Percentiles rank a stretch among this genome's conserved stretches.
phyloP scores from a whole-genome alignment of 2,888 invertebrate species.

The Ramazzottius varieornatus region DNA sequence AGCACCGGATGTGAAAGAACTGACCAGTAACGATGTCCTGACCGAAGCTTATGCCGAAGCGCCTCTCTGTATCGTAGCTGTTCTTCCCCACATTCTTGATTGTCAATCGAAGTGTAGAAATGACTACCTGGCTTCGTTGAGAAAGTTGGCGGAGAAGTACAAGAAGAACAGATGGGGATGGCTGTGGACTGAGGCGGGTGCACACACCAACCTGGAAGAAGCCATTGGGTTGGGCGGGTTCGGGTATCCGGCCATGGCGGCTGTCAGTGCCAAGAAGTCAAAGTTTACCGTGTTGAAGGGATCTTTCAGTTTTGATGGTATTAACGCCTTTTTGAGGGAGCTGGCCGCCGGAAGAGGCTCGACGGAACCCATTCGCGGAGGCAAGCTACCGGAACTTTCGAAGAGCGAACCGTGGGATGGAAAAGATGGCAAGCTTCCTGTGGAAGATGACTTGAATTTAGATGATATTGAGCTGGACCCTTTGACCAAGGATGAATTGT shows the following conservation, averaged over 20 bases:
- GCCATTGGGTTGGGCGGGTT: slow-evolving; percentile 85
- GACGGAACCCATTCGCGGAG: slow-evolving; percentile 58
- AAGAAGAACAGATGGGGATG: slow-evolving; percentile 58
- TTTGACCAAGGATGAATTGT: background rate
- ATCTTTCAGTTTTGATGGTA: slow-evolving; percentile 74
- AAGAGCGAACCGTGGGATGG: slow-evolving; percentile 65
- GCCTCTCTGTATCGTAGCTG: slow-evolving; percentile 65
- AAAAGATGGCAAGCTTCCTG: slow-evolving; percentile 46
- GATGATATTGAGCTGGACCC: slow-evolving; percentile 53
- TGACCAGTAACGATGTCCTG: slow-evolving; percentile 24
- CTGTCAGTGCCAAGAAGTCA: slow-evolving; percentile 81
- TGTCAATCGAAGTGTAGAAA: slow-evolving; percentile 76
- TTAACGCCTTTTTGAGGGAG: slow-evolving; percentile 71
- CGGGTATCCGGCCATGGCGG: slow-evolving; percentile 94
- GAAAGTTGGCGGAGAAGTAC: slow-evolving; percentile 54
- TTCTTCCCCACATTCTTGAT: slow-evolving; percentile 81
- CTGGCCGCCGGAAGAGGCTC: slow-evolving; percentile 73
- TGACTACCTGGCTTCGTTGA: slow-evolving; percentile 46
- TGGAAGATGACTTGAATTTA: slow-evolving; percentile 66
- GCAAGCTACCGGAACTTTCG: slow-evolving; percentile 43
- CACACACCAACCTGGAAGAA: slow-evolving; percentile 55
- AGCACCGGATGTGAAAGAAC: slow-evolving; percentile 55
- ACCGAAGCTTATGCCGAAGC: slow-evolving; percentile 52
- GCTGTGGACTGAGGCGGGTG: slow-evolving; percentile 78
- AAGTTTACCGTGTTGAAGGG: slow-evolving; percentile 77